Base-by-base conservation (phyloP, 2,888 invertebrate species). In the Branchipolynoe longqiensis region DNA sequence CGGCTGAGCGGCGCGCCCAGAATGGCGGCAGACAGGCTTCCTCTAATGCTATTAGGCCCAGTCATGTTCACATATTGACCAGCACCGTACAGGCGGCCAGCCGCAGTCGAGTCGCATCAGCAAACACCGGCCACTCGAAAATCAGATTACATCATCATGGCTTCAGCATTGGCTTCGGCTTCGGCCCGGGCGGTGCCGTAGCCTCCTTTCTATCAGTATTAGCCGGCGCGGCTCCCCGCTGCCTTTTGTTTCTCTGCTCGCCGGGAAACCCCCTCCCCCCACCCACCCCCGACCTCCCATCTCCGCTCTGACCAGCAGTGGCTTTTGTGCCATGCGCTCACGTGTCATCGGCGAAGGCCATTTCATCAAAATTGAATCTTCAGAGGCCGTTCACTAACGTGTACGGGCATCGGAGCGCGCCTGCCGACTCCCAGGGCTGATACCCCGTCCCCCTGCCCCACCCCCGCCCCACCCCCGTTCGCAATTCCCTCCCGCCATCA, bases 11-110 rank as follows among this genome's bases (percentile, higher is more conserved):
- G 40, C 40, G 38, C 6, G 38, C 8, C 6, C 18, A 28, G 78
- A 78, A 78, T 69, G 78, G 48, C 28, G 28, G 48, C 12, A 78
- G 78, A 78, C 78, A 78, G 78, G 69, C 69, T 33, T 14, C 48
- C 48, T 41, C 78, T 78, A 78, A 78, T 78, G 78, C 54, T 78
- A 78, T 78, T 54, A 28, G 48, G 78, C 28, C 28, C 48, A 18
- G 78, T 78, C 54, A 78, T 78, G 78, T 78, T 54, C 78, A 78
- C 78, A 28, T 78, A 78, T 78, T 78, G 78, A 78, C 78, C 78
- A 78, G 28, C 22, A 31, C 48, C 78, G 8, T 14, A 25, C 69
- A 62, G 62, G 31, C 62, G n/a, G 25, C 31, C 3, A 25, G 62
- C 69, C 18, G 14, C 36, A 69, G 69, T 69, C 69, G 12, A 33